These are phyloP conservation scores for Melanaphis sacchari DNA, from an alignment of 1,140 invertebrate species.

Conservation along the genomic window DNA sequence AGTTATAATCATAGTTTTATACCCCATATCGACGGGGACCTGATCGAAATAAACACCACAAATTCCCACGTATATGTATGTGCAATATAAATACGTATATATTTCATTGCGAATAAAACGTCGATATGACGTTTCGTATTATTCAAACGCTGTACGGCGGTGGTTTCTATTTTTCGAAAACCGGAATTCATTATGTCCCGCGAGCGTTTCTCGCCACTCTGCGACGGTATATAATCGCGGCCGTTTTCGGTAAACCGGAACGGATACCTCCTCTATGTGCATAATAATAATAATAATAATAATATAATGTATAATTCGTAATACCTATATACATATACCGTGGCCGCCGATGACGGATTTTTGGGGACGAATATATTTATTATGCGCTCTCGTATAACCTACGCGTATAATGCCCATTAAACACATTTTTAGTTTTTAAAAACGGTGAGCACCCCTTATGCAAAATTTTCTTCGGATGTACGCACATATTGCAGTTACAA, in stretches of 20 bases:
- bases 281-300: constrained; percentile 17
- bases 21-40: not conserved
- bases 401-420: not conserved
- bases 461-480: constrained; percentile 30
- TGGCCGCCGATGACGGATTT: constrained; percentile 22
- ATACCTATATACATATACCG: not conserved
- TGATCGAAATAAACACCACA: not conserved
- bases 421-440: constrained; percentile 45
- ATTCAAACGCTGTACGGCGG: not conserved
- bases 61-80: not conserved
- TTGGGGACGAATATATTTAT: constrained; percentile 45
- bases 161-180: not conserved
- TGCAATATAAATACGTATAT: not conserved
- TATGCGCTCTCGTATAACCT: not conserved
- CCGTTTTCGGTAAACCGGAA: constrained; percentile 42
- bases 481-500: not conserved
- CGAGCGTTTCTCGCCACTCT: not conserved
- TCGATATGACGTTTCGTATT: constrained; percentile 4
- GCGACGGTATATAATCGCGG: not conserved
- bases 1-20: not conserved
- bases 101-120: constrained; percentile 11
- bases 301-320: not conserved
- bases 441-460: constrained; percentile 38
- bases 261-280: not conserved
- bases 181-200: not conserved